Evolutionary conservation across 2,113 vertebrate species (phyloP).

Genomic region (Marmota flaviventris): DNA sequence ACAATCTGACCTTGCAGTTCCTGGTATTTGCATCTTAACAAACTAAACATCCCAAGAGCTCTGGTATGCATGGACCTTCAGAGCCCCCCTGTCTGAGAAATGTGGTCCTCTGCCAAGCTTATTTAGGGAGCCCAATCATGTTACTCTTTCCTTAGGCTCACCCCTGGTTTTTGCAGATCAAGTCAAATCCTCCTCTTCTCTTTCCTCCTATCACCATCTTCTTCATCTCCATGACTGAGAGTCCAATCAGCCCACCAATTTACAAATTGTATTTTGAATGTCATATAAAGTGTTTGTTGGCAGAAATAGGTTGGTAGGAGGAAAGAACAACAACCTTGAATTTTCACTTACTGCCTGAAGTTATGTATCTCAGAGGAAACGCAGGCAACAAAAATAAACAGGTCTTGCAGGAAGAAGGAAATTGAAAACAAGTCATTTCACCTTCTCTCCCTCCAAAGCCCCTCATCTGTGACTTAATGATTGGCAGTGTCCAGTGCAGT

Average conservation of each 20-base stretch:
- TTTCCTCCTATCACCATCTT: not conserved
- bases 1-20: not conserved
- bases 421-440: not conserved
- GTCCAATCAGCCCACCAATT: not conserved
- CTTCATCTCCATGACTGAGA: not conserved
- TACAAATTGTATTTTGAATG: conserved; percentile 21
- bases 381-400: not conserved
- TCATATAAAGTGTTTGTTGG: conserved; percentile 27
- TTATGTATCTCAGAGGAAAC: not conserved
- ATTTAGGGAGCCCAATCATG: rapidly evolving
- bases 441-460: not conserved
- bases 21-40: conserved; percentile 56
- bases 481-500: not conserved
- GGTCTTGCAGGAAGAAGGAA: not conserved
- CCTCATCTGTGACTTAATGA: not conserved
- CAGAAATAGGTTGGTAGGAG: not conserved
- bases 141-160: not conserved
- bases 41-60: not conserved
- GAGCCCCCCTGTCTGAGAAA: not conserved
- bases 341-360: not conserved
- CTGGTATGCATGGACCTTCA: rapidly evolving
- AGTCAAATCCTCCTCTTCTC: conserved; percentile 1
- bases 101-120: rapidly evolving
- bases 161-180: not conserved
- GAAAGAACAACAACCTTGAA: not conserved